Evolutionary conservation across 2,888 invertebrate species (phyloP), one percentile per base, ranked within the genome.

Genomic region (Pecten maximus): DNA sequence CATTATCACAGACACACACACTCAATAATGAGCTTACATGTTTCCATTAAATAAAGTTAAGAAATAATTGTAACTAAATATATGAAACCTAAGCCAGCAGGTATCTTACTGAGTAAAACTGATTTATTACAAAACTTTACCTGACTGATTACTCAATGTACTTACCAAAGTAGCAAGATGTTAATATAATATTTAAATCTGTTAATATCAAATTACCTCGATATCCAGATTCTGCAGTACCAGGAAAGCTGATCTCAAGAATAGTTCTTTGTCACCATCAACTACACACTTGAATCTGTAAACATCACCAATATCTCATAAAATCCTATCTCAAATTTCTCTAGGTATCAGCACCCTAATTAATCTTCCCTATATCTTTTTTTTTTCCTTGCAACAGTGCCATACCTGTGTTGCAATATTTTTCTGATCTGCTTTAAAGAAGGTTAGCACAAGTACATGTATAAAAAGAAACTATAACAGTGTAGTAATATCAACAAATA

Each of bases 241-340:
- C 35, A 86, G 35, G 15, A 54, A 54, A 0, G 91, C 90, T 39
- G 88, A 88, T 16, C 74, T 88, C 40, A 90, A 48, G 88, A 39
- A 89, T 0, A 50, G n/a, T 2, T 8, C 44, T 16, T 60, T 40
- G 40, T 91, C 86, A 6, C 40, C 88, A 90, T 88, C 89, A 10
- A 89, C 87, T 23, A 91, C 40, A 86, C 91, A 91, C 40, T 88
- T 89, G 8, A 87, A 40, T 19, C 91, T 91, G 88, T 2, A 89
- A 89, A 74, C 28, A 74, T 35, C 10, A 74, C 35, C 10, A 74
- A 10, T 23, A 23, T 6, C 6, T 74, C 28, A 28, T 12, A 74
- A 28, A 0, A 1, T 35, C 4, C 28, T 35, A 35, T 74, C 28
- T 74, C 35, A 0, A 1, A 3, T 74, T 74, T 23, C 28, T 35